Percentiles rank a stretch among this genome's conserved stretches.
These are phyloP conservation scores for Mythimna pallens DNA, from an alignment of 2,888 invertebrate genomes.

Conservation along the genomic window DNA sequence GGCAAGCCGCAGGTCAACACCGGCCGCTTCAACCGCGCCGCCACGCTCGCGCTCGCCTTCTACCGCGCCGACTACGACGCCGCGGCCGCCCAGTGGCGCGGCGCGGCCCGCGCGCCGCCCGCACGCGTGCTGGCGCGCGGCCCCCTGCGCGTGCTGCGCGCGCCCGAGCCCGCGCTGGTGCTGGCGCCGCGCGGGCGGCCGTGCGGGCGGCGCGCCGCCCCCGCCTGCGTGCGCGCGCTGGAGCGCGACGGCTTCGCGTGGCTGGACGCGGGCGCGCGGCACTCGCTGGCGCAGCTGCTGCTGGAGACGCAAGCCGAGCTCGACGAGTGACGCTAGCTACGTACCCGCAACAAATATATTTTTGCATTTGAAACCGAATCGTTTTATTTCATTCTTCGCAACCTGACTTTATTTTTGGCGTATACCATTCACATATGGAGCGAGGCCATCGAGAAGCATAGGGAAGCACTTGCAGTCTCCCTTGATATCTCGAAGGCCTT, in stretches of 20 bases:
- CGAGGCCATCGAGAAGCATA: too few species aligned
- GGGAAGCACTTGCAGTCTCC: too few species aligned
- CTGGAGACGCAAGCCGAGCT: constrained; percentile 68
- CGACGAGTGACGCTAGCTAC: not conserved
- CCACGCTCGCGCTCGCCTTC: constrained; percentile 94
- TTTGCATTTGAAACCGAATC: not conserved
- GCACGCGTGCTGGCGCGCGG: constrained; percentile 51
- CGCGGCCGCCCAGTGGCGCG: constrained; percentile 72
- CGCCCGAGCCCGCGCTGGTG: constrained; percentile 70
- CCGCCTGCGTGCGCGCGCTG: constrained; percentile 39
- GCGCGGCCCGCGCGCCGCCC: constrained; percentile 28
- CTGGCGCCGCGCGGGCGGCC: constrained; percentile 18
- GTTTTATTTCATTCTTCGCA: constrained; percentile 5
- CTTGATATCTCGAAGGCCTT: too few species aligned
- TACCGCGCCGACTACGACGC: constrained; percentile 95
- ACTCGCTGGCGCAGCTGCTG: constrained; percentile 73
- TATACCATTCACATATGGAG: too few species aligned
- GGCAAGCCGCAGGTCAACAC: constrained; percentile 91
- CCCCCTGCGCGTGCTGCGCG: constrained; percentile 93
- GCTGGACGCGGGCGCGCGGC: constrained; percentile 74
- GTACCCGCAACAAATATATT: constrained; percentile 11
- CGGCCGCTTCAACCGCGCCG: constrained; percentile 70
- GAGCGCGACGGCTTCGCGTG: constrained; percentile 23
- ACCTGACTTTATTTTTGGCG: too few species aligned
- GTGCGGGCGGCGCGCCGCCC: constrained; percentile 91